Base-by-base conservation (phyloP, 2,113 vertebrate genomes). In the Microtus ochrogaster region DNA sequence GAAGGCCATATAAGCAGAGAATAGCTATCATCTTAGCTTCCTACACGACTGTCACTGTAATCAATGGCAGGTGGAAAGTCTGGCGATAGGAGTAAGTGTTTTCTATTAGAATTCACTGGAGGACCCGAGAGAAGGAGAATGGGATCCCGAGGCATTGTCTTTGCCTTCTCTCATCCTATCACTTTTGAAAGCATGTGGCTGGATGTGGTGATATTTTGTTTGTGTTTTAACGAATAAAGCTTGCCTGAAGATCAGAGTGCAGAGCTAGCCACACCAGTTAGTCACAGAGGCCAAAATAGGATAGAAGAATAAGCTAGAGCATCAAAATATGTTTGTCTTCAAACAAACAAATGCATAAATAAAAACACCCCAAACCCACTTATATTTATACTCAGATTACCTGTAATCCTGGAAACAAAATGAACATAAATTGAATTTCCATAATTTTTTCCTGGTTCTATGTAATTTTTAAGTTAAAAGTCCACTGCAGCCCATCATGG, bases 241-340 rank as follows among this genome's bases (percentile, higher is more conserved):
- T 58, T 58, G 55, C 19, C 55, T 58, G 55, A 21, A 58, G 55
- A 21, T 21, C 55, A 58, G 55, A 58, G 55, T 58, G 4, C 55
- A 21, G 55, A 58, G 55, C 55, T 58, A 58, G 19, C 19, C 55
- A 58, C 55, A 58, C 55, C 19, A 58, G 19, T 58, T 58, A 21
- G 17, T 19, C 55, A 58, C 17, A 58, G 55, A 58, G 55, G 17
- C 55, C 55, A 79, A 79, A 63, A 39, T 12, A 55, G 85, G 74
- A 61, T 14, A 77, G 44, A 47, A 77, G 26, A 61, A 86, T 36
- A 82, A 68, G 19, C 26, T 66, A 68, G 52, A 85, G 39, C 26
- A 68, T 41, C 68, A n/a, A 87, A 94, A 77, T 94, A 47, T 10
- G 41, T 44, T 89, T 89, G 28, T 58, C 66, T 95, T 85, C 55